Evolutionary conservation across 2,113 vertebrate species (phyloP).

Genomic region (Sitta europaea): DNA sequence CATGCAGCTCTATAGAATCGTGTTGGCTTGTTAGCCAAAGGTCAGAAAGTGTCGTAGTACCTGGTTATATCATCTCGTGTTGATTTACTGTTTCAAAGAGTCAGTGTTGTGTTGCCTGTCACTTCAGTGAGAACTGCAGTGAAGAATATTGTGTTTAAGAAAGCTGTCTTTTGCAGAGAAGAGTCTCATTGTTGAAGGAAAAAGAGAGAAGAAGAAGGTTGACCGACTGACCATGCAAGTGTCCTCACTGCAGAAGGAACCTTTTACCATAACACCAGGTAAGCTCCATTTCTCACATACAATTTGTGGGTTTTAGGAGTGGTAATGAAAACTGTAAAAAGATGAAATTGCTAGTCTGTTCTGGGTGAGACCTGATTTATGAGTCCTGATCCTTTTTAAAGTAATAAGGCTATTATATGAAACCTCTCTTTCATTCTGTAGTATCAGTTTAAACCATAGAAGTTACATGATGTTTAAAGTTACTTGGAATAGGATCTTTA

Average conservation of each 20-base stretch:
- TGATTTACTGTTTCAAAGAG: neutral
- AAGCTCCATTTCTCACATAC: neutral
- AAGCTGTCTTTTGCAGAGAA: slow-evolving; percentile 73
- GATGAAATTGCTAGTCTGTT: neutral
- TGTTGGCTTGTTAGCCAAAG: neutral
- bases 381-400: neutral
- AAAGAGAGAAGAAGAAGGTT: slow-evolving; percentile 90
- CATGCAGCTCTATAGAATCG: neutral
- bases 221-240: slow-evolving; percentile 89
- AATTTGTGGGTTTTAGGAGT: neutral
- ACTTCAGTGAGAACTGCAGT: neutral
- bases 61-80: neutral
- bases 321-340: neutral
- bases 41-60: neutral
- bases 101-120: neutral
- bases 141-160: neutral
- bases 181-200: slow-evolving; percentile 88
- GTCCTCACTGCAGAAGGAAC: slow-evolving; percentile 83
- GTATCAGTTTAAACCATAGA: neutral
- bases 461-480: neutral
- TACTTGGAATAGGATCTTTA: neutral
- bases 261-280: slow-evolving; percentile 87
- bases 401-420: neutral
- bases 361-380: neutral
- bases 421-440: neutral